Percentiles rank a stretch among this genome's conserved stretches.
Conservation (phyloP, 2,113 vertebrate genomes). For the Mirounga angustirostris region DNA sequence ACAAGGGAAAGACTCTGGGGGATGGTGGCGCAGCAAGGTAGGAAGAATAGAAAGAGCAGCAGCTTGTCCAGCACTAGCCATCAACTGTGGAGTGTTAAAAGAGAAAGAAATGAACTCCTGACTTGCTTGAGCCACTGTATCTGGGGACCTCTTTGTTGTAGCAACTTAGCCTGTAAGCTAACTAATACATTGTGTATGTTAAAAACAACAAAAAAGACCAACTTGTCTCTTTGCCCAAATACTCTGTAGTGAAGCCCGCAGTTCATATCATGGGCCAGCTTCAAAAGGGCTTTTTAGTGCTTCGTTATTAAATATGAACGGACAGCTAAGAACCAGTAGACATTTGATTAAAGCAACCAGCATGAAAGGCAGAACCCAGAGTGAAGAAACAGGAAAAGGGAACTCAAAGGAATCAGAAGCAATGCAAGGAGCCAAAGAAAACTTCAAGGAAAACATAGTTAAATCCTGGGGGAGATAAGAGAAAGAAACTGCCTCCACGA, state of each 20-base stretch:
- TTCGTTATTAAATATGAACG: conserved; percentile 50
- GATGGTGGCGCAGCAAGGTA: too few relatives aligned
- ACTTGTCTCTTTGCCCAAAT: background rate
- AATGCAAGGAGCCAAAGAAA: background rate
- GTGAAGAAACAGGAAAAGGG: background rate
- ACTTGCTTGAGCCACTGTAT: background rate
- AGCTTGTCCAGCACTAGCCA: background rate
- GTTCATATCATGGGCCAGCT: background rate
- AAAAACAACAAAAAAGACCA: background rate
- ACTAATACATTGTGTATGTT: background rate
- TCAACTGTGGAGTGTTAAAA: background rate
- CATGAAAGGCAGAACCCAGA: background rate
- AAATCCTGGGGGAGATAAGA: background rate
- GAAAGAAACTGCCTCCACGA: background rate
- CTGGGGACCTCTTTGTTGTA: background rate
- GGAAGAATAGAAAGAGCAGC: background rate
- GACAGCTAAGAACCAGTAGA: background rate
- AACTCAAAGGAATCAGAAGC: conserved; percentile 19
- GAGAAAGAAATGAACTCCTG: background rate
- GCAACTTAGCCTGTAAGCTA: background rate
- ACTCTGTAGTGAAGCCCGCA: background rate
- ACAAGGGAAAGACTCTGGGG: background rate
- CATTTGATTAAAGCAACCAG: conserved; percentile 33
- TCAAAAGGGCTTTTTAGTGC: background rate
- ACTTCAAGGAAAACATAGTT: conserved; percentile 33